These are phyloP conservation scores for Pachyramphus minor DNA, from an alignment of 2,113 vertebrate genomes.

Conservation along the genomic window DNA sequence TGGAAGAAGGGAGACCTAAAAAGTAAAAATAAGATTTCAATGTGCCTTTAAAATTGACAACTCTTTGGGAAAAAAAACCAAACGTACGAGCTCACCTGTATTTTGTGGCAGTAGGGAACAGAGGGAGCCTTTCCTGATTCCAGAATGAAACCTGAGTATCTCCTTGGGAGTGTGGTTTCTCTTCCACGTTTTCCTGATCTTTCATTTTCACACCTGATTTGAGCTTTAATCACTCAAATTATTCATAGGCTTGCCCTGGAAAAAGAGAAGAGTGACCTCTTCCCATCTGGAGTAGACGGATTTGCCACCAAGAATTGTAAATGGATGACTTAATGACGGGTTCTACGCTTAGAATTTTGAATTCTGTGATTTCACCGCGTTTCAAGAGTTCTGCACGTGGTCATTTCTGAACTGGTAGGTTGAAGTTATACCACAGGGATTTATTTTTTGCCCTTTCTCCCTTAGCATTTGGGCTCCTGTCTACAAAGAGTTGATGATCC, in stretches of 20 bases:
- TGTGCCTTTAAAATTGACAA: slow-evolving; percentile 33
- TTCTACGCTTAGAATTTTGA: neutral
- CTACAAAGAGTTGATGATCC: neutral
- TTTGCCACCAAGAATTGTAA: slow-evolving; percentile 27
- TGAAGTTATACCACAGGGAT: neutral
- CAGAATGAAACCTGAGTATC: neutral
- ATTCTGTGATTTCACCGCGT: neutral
- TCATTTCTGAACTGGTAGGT: neutral
- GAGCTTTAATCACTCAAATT: slow-evolving; percentile 52
- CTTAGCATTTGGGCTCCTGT: neutral
- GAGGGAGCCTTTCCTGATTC: neutral
- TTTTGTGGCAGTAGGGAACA: neutral
- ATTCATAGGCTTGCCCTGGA: slow-evolving; percentile 51
- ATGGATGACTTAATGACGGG: slow-evolving; percentile 29
- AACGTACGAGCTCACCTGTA: neutral
- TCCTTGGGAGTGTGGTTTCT: neutral
- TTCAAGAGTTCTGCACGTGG: neutral
- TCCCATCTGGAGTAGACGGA: slow-evolving; percentile 40
- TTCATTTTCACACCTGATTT: slow-evolving; percentile 43
- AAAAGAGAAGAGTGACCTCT: slow-evolving; percentile 43
- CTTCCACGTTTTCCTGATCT: neutral
- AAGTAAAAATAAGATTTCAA: slow-evolving; percentile 43
- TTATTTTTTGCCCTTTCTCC: neutral
- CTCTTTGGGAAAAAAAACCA: neutral
- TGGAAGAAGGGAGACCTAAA: slow-evolving; percentile 33